Evolutionary conservation across 2,797 vertebrate species (phyloP).

Genomic region (Oreochromis grahami): DNA sequence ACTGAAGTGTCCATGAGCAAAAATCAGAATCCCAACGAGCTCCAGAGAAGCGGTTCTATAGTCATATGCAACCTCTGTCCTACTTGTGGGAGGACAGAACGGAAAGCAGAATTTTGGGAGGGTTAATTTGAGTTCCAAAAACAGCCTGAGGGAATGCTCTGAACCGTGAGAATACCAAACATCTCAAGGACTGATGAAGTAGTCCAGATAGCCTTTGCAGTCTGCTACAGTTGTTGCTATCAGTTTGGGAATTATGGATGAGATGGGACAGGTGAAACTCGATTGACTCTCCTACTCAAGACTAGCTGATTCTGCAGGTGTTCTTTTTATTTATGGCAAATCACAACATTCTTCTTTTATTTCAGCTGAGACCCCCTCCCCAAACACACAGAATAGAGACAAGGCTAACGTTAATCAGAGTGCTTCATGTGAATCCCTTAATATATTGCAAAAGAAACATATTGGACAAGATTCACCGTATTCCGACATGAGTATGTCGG

Average conservation of each 20-base stretch:
- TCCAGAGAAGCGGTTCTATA: not conserved
- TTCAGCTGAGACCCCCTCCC: not conserved
- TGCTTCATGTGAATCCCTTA: not conserved
- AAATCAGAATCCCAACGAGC: not conserved
- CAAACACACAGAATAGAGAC: not conserved
- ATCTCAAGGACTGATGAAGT: not conserved
- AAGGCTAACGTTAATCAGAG: not conserved
- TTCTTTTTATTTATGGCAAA: not conserved
- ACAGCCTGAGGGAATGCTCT: constrained; percentile 22
- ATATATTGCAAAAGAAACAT: not conserved
- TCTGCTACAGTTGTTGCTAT: constrained; percentile 7
- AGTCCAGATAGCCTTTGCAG: not conserved
- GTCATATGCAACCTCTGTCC: constrained; percentile 24
- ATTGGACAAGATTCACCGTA: not conserved
- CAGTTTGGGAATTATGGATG: constrained; percentile 7
- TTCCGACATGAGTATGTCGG: not conserved
- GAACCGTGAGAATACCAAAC: constrained; percentile 28
- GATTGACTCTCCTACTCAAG: constrained; percentile 14
- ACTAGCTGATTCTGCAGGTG: constrained; percentile 27
- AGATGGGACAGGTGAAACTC: constrained; percentile 31
- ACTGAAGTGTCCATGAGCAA: constrained; percentile 16
- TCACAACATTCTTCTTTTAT: not conserved
- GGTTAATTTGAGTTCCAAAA: constrained; percentile 12
- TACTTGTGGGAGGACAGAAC: not conserved
- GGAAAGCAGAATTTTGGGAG: not conserved